Evolutionary conservation across 2,797 vertebrate species (phyloP).

Genomic region (Simalia tracyae): DNA sequence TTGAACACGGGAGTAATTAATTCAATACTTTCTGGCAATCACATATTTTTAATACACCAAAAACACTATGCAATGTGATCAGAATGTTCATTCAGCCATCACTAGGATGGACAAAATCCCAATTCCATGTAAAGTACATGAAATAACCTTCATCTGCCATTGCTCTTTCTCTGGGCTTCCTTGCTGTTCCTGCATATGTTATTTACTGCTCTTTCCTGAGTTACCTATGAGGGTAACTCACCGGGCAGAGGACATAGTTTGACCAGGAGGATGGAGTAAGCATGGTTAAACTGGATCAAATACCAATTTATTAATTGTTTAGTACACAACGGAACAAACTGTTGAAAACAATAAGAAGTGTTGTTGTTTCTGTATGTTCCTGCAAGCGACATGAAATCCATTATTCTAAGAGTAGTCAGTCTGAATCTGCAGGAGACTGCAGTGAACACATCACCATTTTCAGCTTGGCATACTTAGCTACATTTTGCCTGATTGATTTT

Average conservation of each 20-base stretch:
- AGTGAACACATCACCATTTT: slow-evolving; percentile 2
- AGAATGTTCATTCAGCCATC: no score
- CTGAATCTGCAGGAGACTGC: slow-evolving; percentile 15
- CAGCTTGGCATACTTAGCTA: background rate
- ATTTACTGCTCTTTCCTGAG: background rate
- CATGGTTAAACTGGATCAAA: background rate
- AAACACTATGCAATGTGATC: no score
- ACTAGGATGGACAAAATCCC: no score
- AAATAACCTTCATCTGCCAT: background rate
- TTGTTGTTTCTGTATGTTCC: slow-evolving; percentile 5
- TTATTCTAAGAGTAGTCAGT: slow-evolving; percentile 15
- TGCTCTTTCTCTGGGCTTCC: background rate
- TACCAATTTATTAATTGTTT: background rate
- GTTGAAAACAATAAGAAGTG: slow-evolving; percentile 1
- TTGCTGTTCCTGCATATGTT: background rate
- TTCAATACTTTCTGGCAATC: background rate
- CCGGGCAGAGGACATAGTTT: background rate
- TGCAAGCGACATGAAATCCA: slow-evolving; percentile 32
- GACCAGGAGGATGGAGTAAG: background rate
- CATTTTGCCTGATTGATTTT: slow-evolving; percentile 22
- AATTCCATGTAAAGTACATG: no score
- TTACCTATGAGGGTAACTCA: background rate
- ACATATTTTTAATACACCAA: no score
- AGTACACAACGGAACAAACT: background rate
- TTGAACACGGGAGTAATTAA: background rate